Conservation (phyloP, 2,797 vertebrate species). For the Todus mexicanus region DNA sequence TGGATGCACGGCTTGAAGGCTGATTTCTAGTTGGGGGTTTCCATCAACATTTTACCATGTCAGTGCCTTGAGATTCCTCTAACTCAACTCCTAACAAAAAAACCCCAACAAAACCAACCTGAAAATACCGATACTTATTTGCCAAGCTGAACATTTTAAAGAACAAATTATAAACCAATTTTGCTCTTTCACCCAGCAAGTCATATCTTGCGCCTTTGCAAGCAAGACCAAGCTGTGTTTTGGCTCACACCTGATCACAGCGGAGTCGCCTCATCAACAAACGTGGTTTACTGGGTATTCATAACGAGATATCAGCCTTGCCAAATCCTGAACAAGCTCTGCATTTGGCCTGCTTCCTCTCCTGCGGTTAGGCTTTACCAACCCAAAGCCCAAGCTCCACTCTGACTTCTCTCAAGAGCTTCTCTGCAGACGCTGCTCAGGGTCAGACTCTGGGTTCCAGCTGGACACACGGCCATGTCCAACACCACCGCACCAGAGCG, state of each 20-base stretch:
- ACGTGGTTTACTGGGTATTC: neutral
- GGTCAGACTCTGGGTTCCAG: neutral
- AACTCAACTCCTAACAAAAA: neutral
- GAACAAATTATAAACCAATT: neutral
- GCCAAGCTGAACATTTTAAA: neutral
- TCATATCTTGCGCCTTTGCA: neutral
- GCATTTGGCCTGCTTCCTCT: neutral
- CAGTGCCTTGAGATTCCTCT: neutral
- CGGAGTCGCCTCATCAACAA: neutral
- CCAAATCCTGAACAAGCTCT: neutral
- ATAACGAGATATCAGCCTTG: neutral
- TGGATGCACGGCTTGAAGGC: neutral
- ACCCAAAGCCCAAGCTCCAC: neutral
- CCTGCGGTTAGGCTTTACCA: neutral
- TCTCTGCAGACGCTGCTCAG: neutral
- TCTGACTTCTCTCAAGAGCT: neutral
- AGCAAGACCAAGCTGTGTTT: neutral
- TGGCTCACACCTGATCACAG: neutral
- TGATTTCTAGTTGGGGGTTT: neutral
- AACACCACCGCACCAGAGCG: rapidly evolving
- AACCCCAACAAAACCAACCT: neutral
- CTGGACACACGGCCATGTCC: rapidly evolving
- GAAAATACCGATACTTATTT: neutral
- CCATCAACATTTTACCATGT: neutral
- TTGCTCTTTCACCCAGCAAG: neutral